Evolutionary conservation across 2,113 vertebrate genomes (phyloP).

Genomic region (Ammospiza nelsoni): DNA sequence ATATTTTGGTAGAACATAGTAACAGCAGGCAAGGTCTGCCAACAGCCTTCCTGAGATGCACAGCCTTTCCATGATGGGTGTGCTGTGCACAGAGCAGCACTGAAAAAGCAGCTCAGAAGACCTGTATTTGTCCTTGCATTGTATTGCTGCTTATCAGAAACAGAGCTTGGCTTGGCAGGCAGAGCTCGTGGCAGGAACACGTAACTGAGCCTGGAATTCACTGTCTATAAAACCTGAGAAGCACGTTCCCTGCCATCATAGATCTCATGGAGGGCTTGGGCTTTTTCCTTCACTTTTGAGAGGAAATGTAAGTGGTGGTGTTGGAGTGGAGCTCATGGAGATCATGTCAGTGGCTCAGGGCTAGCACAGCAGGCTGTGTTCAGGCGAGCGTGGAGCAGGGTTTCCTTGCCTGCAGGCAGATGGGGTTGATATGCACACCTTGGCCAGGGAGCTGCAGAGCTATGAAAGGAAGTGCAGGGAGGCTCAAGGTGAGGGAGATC

Average conservation of each 20-base stretch:
- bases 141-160: background rate
- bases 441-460: constrained; percentile 9
- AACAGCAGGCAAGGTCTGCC: background rate
- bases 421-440: constrained; percentile 57
- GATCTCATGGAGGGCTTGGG: background rate
- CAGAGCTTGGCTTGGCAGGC: constrained; percentile 6
- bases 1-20: constrained; percentile 16
- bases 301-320: background rate
- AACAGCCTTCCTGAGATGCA: background rate
- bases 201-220: background rate
- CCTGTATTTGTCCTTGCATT: background rate
- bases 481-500: constrained; percentile 53
- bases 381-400: background rate
- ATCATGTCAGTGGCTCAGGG: constrained; percentile 4
- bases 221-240: background rate
- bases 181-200: background rate
- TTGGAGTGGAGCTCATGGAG: background rate
- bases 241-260: background rate
- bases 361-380: constrained; percentile 9
- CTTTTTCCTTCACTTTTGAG: background rate
- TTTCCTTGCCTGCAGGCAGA: constrained; percentile 40
- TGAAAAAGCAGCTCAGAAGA: background rate
- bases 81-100: background rate
- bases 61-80: background rate
- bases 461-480: constrained; percentile 54